Evolutionary conservation across 2,113 vertebrate genomes (phyloP).

Genomic region (Maylandia zebra): DNA sequence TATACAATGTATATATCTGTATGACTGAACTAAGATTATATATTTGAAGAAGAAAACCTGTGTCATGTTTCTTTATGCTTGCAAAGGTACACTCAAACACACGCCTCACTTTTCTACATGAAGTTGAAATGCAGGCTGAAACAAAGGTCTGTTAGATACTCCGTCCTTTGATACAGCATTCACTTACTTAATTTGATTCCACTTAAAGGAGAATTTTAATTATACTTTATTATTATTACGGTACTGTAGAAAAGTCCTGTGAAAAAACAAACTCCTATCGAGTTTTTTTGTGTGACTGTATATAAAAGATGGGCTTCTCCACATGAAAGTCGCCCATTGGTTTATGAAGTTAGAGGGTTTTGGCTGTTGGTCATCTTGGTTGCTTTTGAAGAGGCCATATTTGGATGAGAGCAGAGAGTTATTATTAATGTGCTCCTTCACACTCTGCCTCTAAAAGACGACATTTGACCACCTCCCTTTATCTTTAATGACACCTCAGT

Average conservation of each 20-base stretch:
- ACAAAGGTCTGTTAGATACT: not conserved
- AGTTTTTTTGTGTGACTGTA: not conserved
- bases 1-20: slow-evolving; percentile 99
- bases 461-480: not conserved
- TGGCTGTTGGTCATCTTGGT: not conserved
- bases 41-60: slow-evolving; percentile 94
- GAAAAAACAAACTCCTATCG: not conserved
- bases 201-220: not conserved
- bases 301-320: not conserved
- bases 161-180: not conserved
- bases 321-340: not conserved
- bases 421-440: not conserved
- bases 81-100: rapidly evolving
- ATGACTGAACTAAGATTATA: slow-evolving; percentile 99
- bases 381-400: not conserved
- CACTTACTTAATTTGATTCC: not conserved
- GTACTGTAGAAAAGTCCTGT: rapidly evolving
- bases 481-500: not conserved
- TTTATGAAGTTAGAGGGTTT: not conserved
- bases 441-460: rapidly evolving
- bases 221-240: not conserved
- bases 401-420: not conserved
- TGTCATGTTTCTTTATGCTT: slow-evolving; percentile 36
- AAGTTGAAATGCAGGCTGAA: not conserved
- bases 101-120: rapidly evolving